These are phyloP conservation scores for Corythaeola cristata DNA, from an alignment of 2,113 vertebrate species.

Conservation along the genomic window DNA sequence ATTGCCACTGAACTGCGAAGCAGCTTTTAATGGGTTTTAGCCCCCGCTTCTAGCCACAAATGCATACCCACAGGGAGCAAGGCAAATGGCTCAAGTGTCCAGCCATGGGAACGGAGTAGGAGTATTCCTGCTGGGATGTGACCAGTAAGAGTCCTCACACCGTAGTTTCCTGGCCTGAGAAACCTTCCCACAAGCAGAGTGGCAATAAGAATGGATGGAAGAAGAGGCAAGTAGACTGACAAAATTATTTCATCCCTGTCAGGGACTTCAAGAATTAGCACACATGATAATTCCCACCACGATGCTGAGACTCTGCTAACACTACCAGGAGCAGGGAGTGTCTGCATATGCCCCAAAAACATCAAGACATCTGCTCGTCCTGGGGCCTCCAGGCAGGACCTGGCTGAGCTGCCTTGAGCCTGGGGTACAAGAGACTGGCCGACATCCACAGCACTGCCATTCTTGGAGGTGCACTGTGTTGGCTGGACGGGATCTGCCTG, in stretches of 20 bases:
- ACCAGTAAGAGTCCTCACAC: not conserved
- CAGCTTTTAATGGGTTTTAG: not conserved
- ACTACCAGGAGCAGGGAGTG: not conserved
- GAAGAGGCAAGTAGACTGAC: not conserved
- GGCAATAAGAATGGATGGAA: not conserved
- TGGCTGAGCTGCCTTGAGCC: not conserved
- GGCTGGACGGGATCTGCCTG: not conserved
- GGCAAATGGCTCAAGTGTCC: not conserved
- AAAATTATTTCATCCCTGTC: not conserved
- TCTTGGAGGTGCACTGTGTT: not conserved
- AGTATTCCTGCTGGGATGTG: not conserved
- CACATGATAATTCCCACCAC: not conserved
- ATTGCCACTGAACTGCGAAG: not conserved
- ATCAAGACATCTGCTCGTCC: not conserved
- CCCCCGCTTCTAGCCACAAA: not conserved
- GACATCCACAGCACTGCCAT: not conserved
- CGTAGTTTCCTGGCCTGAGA: not conserved
- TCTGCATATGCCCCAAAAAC: not conserved
- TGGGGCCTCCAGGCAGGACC: not conserved
- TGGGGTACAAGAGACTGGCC: not conserved
- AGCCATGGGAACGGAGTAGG: not conserved
- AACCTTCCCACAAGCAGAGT: not conserved
- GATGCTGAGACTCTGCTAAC: not conserved
- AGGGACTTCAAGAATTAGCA: not conserved
- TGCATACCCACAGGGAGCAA: not conserved